Evolutionary conservation across 2,797 vertebrate species (phyloP), one percentile per base, ranked within the genome.

Genomic region (Sparus aurata): DNA sequence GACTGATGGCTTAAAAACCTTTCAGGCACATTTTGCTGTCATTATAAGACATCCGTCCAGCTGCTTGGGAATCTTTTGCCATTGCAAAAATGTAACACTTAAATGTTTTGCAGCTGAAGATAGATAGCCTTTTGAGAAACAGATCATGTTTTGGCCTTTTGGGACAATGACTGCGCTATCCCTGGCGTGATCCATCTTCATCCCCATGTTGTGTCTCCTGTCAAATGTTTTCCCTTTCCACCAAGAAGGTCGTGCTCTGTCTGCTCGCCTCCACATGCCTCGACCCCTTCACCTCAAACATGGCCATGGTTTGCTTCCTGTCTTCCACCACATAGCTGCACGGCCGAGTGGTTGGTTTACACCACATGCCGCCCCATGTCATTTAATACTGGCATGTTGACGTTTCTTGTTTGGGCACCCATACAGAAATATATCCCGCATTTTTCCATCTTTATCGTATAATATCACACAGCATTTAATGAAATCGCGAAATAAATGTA

Each of bases 151-250:
- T 71, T 69, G 17, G 16, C 58, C 57, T 63, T 69, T 72, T 47
- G 38, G 58, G 82, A 89, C 70, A 89, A 85, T 27, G 83, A 83
- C 75, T 70, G 50, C 47, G 74, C 73, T 90, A 25, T 90, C 79
- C 59, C 53, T 76, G 75, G 49, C 34, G 70, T 23, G 20, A 92
- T 92, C 80, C 69, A 75, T 90, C 90, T 89, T 85, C 73, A 57
- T 77, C 68, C 46, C 65, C 16, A 62, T 57, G 78, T 80, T 85
- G 61, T 61, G 55, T 79, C 83, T 83, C 53, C 49, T 74, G 82
- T 88, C 77, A 67, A 76, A 87, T 67, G 38, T 76, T 83, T 85
- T 84, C 47, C 27, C 46, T 61, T 82, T 61, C 30, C 16, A 23
- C 61, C 77, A 66, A 67, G 72, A 73, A 83, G 85, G 89, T 91